Evolutionary conservation across 2,113 vertebrate species (phyloP), one percentile per base, ranked within the genome.

Genomic region (Acrocephalus arundinaceus): DNA sequence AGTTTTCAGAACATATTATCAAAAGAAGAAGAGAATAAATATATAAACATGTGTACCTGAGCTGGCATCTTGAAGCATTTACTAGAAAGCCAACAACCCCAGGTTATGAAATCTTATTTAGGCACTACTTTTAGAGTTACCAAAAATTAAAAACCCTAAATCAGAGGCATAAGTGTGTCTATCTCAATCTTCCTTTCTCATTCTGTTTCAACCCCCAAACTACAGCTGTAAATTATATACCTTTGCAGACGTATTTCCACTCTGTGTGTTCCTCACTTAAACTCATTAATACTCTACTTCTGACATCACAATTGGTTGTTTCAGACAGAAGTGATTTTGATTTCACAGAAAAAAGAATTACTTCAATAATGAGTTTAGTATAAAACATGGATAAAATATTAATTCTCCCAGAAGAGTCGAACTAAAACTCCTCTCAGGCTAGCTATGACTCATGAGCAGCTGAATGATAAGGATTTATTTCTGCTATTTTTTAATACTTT

Each of bases 341-440:
- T 54, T 93, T 93, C 72, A 81, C 45, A 75, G 49, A 86, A 67
- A 37, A 79, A 93, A 39, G 31, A 84, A 84, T 82, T 0, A 76
- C 48, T 95, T 92, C 37, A 93, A 2, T 84, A 86, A 93, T 62
- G 76, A 94, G 6, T 93, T 92, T 52, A 75, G 76, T 58, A 79
- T 85, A 76, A 92, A 94, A 87, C 20, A 67, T n/a, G 54, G 65
- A 92, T 66, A 87, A 96, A 93, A 93, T 92, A 90, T 84, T 90
- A 86, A 89, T 92, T 81, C 62, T 67, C 52, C 31, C 28, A 75
- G 57, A 83, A 82, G 31, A 70, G 8, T 48, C 89, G 58, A 87
- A 76, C 81, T 62, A 77, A 83, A 96, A 94, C 89, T 66, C 61
- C 66, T 91, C 89, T 91, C 75, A 77, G 91, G 41, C 84, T 88